Conservation (phyloP, 2,888 invertebrate species). For the Eumerus sabulonum region DNA sequence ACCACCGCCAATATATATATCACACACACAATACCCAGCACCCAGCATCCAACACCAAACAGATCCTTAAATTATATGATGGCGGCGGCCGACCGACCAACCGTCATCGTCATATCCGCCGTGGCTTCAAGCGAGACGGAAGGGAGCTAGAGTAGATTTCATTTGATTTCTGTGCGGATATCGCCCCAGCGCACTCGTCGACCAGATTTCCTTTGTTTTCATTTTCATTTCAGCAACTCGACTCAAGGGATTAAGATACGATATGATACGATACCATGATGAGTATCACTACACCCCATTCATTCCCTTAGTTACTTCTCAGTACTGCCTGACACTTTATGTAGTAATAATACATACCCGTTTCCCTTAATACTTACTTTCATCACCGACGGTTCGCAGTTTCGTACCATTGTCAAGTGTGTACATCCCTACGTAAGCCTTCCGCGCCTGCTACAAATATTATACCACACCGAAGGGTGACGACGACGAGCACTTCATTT, state of each 20-base stretch:
- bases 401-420: slow-evolving; percentile 63
- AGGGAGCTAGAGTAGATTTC: slow-evolving; percentile 36
- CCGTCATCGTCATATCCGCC: too few relatives aligned
- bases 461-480: slow-evolving; percentile 48
- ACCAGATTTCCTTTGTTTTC: slow-evolving; percentile 61
- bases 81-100: background rate
- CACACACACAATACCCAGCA: slow-evolving; percentile 1
- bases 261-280: slow-evolving; percentile 47
- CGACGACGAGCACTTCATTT: slow-evolving; percentile 63
- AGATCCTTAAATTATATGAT: slow-evolving; percentile 39
- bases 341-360: slow-evolving; percentile 53
- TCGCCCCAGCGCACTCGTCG: slow-evolving; percentile 54
- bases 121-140: background rate
- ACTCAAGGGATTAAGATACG: slow-evolving; percentile 60
- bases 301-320: slow-evolving; percentile 52
- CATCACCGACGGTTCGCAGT: slow-evolving; percentile 52
- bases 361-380: slow-evolving; percentile 17
- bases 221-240: slow-evolving; percentile 59
- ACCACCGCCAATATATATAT: too few relatives aligned
- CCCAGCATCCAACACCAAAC: slow-evolving; percentile 30
- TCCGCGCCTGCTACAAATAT: slow-evolving; percentile 19
- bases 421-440: slow-evolving; percentile 43
- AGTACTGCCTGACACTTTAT: too few relatives aligned
- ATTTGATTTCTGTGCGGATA: slow-evolving; percentile 65
- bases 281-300: slow-evolving; percentile 55